Evolutionary conservation across 2,797 vertebrate species (phyloP).

Genomic region (Semaprochilodus insignis): DNA sequence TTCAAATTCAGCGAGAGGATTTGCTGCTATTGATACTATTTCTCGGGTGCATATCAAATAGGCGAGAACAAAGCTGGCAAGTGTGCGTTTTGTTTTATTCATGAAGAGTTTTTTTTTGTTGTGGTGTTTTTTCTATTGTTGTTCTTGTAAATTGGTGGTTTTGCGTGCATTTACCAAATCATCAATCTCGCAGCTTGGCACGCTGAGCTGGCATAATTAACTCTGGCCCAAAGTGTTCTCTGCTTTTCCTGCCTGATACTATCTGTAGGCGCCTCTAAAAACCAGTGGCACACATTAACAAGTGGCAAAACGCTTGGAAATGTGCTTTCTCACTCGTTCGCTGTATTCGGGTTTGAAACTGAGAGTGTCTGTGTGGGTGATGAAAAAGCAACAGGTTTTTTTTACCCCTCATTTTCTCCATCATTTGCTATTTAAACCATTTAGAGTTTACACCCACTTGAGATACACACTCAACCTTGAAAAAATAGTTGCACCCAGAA

Average conservation of each 20-base stretch:
- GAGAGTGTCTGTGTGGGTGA: slow-evolving; percentile 21
- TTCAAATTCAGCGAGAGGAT: not conserved
- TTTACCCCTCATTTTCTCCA: not conserved
- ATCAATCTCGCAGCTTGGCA: slow-evolving; percentile 4
- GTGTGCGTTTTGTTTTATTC: slow-evolving; percentile 39
- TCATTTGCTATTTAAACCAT: slow-evolving; percentile 8
- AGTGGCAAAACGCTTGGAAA: slow-evolving; percentile 17
- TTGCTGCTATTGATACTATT: slow-evolving; percentile 13
- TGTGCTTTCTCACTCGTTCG: slow-evolving; percentile 1
- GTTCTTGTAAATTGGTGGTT: not conserved
- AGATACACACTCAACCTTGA: too few species aligned
- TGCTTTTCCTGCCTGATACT: not conserved
- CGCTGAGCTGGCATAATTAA: not conserved
- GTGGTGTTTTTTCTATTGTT: not conserved
- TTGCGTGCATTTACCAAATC: not conserved
- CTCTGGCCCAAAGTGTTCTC: too few species aligned
- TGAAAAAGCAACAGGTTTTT: not conserved
- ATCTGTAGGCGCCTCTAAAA: not conserved
- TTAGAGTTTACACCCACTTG: too few species aligned
- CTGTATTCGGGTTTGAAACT: not conserved
- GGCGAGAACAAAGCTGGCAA: slow-evolving; percentile 18
- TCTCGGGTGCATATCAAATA: slow-evolving; percentile 32
- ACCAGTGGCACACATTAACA: not conserved
- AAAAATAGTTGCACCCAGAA: too few species aligned
- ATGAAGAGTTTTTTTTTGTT: slow-evolving; percentile 9